Base-by-base conservation (phyloP, 2,888 invertebrate species). In the Onthophagus sagittarius region DNA sequence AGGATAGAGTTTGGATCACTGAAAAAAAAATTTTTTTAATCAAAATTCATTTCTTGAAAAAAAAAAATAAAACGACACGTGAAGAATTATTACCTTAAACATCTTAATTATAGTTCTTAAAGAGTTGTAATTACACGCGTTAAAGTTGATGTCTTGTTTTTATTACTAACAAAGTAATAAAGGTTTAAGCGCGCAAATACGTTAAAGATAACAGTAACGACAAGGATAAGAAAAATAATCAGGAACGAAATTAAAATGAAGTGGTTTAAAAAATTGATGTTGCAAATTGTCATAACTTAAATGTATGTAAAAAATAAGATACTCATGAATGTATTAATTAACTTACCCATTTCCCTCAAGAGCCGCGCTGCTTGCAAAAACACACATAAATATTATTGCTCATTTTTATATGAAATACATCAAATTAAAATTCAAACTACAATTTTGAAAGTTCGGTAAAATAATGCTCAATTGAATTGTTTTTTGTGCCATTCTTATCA, bases 1-100 rank as follows among this genome's bases (percentile, higher is more conserved):
- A 94, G 87, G 83, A 95, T 91, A 81, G 94, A 93, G 78, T 93
- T 90, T 75, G 94, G 93, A 86, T 94, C 94, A 87, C 93, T 94
- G 87, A 85, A 84, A 74, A 23, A 67, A n/a, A 63, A 32, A 70
- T 31, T 7, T 14, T 33, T 33, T 33, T 7, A 63, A 63, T 71
- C n/a, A n/a, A n/a, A n/a, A n/a, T n/a, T n/a, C n/a, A n/a, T n/a
- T n/a, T n/a, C n/a, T 75, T 13, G 73, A 62, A 23, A 64, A 74
- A 71, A 15, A 72, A 65, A 74, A 31, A 77, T 53, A 75, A 62
- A 77, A 62, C 74, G 71, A 14, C 75, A 73, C 64, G 63, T 72
- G 72, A 73, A 65, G 73, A 74, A 76, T 72, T 71, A 53, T 53
- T 53, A 53, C 39, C 11, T 53, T 53, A 71, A 72, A 70, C 70